A percentile compares a stretch with the other conserved stretches of the same genome.
These are phyloP conservation scores for Drosophila neonasuta DNA, from an alignment of 2,888 invertebrate genomes.

Conservation along the genomic window DNA sequence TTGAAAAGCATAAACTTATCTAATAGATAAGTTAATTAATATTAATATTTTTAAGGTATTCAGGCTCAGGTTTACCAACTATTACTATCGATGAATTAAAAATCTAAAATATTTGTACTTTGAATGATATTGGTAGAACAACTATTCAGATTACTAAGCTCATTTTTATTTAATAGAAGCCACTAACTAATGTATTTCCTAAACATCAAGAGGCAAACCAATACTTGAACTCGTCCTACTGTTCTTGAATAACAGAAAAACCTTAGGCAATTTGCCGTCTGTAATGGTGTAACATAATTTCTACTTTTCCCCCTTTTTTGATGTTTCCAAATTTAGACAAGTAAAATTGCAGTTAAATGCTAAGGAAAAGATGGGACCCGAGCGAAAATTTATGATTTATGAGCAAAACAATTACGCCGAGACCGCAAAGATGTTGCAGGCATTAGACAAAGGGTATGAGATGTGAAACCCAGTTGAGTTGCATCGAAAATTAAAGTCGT, in stretches of 20 bases:
- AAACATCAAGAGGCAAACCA: too few relatives aligned
- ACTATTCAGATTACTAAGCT: too few relatives aligned
- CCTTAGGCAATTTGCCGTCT: slow-evolving; percentile 40
- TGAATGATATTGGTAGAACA: too few relatives aligned
- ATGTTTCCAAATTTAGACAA: slow-evolving; percentile 54
- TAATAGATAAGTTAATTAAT: too few relatives aligned
- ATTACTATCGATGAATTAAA: too few relatives aligned
- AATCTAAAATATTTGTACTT: too few relatives aligned
- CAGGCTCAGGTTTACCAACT: too few relatives aligned
- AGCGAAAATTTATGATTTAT: slow-evolving; percentile 74
- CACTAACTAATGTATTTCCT: too few relatives aligned
- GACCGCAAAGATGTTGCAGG: slow-evolving; percentile 69
- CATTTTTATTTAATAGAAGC: too few relatives aligned
- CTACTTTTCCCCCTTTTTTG: slow-evolving; percentile 20
- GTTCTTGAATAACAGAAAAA: not conserved
- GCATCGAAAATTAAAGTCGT: slow-evolving; percentile 77
- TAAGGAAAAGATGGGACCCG: slow-evolving; percentile 58
- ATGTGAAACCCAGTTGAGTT: slow-evolving; percentile 41
- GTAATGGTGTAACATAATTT: slow-evolving; percentile 46
- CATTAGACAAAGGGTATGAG: slow-evolving; percentile 48
- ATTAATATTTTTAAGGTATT: too few relatives aligned
- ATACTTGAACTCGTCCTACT: not conserved
- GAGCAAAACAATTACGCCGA: slow-evolving; percentile 69
- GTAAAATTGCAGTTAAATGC: slow-evolving; percentile 68
- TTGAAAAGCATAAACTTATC: too few relatives aligned